These are phyloP conservation scores for Rhaphigaster nebulosa DNA, from an alignment of 2,888 invertebrate species.

Conservation along the genomic window DNA sequence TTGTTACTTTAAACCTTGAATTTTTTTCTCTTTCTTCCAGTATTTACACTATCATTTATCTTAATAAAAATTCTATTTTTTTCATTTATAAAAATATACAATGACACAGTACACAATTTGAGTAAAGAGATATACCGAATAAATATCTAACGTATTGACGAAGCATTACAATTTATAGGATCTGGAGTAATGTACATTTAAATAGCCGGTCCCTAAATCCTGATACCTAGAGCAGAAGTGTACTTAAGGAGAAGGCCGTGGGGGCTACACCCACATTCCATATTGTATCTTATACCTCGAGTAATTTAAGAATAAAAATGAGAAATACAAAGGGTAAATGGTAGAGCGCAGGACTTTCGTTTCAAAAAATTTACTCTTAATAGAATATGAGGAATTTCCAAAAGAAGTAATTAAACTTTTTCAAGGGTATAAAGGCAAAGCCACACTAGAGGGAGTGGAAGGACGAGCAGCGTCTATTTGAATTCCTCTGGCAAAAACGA, in stretches of 20 bases:
- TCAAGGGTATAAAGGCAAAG: too few species aligned
- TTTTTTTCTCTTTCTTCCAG: too few species aligned
- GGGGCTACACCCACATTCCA: background rate
- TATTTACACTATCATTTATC: too few species aligned
- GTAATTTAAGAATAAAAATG: background rate
- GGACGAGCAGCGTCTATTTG: too few species aligned
- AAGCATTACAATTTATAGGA: background rate
- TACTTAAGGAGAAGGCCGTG: background rate
- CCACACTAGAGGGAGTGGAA: too few species aligned
- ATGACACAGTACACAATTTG: background rate
- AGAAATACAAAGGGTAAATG: too few species aligned
- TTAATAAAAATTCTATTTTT: too few species aligned
- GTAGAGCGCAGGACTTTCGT: background rate
- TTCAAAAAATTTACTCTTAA: background rate
- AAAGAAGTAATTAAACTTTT: too few species aligned
- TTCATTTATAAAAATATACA: too few species aligned
- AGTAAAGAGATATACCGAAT: background rate
- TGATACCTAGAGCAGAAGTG: background rate
- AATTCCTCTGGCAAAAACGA: too few species aligned
- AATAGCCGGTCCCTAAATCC: background rate
- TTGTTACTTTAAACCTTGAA: too few species aligned
- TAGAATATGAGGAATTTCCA: background rate
- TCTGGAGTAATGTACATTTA: background rate
- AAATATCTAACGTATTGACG: background rate
- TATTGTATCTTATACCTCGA: background rate